Evolutionary conservation across 2,113 vertebrate genomes (phyloP).

Genomic region (Cochlearius cochlearius): DNA sequence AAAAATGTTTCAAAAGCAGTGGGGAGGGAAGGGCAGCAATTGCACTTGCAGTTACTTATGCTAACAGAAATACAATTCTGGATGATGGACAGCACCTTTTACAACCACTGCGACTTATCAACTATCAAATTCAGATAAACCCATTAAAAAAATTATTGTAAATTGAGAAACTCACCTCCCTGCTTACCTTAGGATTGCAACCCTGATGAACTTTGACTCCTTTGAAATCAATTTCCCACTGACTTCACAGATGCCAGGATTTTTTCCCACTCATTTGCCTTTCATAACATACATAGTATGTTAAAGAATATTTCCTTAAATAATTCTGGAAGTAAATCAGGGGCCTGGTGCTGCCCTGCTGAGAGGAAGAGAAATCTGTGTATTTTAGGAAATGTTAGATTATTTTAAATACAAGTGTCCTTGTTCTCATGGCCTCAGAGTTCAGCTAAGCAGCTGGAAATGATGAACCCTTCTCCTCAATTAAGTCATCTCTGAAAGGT

Average conservation of each 20-base stretch:
- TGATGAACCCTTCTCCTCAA: not conserved
- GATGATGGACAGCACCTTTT: not conserved
- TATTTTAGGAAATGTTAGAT: conserved; percentile 23
- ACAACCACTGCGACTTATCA: not conserved
- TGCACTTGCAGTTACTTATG: not conserved
- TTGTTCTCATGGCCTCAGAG: conserved; percentile 57
- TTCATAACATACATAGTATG: not conserved
- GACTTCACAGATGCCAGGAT: not conserved
- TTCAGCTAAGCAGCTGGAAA: conserved; percentile 50
- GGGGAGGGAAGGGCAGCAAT: not conserved
- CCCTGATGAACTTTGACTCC: not conserved
- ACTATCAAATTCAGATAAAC: not conserved
- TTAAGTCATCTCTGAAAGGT: not conserved
- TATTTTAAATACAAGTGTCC: conserved; percentile 13
- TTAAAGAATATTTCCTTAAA: conserved; percentile 35
- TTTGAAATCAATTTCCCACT: conserved; percentile 1
- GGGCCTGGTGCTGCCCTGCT: conserved; percentile 14
- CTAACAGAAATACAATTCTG: not conserved
- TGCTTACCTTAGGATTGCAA: not conserved
- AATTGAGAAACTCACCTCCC: not conserved
- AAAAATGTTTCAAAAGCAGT: not conserved
- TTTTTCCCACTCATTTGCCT: not conserved
- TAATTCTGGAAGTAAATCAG: not conserved
- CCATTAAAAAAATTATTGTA: not conserved
- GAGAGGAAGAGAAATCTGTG: conserved; percentile 28